Conservation (phyloP, 1,140 invertebrate genomes). For the Dendroctonus valens region DNA sequence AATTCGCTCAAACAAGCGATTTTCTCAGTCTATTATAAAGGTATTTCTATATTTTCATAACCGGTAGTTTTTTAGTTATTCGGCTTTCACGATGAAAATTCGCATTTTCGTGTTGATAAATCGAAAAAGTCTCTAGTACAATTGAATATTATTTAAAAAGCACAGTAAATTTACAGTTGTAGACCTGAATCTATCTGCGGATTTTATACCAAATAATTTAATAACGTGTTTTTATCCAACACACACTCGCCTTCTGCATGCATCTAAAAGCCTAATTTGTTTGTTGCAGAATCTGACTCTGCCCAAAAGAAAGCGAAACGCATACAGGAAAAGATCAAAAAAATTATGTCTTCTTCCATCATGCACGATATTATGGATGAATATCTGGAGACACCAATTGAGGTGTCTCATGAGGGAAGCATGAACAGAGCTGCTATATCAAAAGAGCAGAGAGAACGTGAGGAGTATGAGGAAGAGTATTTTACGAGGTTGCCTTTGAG, state of each 20-base stretch:
- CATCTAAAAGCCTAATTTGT: no score
- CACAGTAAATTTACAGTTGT: not conserved
- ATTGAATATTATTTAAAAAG: no score
- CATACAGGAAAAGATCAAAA: conserved; percentile 72
- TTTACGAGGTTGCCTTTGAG: conserved; percentile 83
- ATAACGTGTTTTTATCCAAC: no score
- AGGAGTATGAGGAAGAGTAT: conserved; percentile 90
- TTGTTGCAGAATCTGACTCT: conserved; percentile 63
- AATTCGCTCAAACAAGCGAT: no score
- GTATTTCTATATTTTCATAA: no score
- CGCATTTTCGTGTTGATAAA: no score
- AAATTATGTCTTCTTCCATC: conserved; percentile 77
- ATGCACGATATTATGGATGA: conserved; percentile 90
- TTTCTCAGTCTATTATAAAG: no score
- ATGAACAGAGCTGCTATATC: conserved; percentile 68
- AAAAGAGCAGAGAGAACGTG: conserved; percentile 66
- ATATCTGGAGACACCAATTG: conserved; percentile 87
- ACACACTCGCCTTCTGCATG: no score
- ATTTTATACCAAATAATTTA: no score
- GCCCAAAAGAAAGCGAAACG: conserved; percentile 69
- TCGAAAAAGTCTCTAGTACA: no score
- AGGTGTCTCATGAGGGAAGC: conserved; percentile 74
- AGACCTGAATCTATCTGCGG: not conserved
- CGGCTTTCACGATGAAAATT: no score
- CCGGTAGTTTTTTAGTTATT: no score